Percentiles rank a stretch among this genome's conserved stretches.
These are phyloP conservation scores for Diachasma alloeum DNA, from an alignment of 1,140 invertebrate genomes.

Conservation along the genomic window DNA sequence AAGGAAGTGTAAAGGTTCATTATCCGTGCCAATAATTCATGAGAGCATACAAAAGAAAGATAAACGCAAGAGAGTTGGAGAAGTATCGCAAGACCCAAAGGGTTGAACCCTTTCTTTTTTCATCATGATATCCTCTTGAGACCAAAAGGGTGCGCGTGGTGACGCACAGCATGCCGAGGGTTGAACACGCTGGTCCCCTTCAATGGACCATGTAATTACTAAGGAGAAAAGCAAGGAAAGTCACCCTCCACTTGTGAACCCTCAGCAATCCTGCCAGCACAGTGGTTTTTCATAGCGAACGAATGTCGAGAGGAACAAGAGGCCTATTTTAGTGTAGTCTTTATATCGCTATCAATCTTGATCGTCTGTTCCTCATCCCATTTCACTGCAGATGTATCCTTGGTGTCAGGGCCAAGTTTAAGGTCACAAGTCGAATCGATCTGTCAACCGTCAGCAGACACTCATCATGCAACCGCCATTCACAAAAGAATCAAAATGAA, in stretches of 20 bases:
- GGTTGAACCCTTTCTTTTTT: background rate
- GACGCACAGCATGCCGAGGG: background rate
- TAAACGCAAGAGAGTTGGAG: background rate
- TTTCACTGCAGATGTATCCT: background rate
- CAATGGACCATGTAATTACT: background rate
- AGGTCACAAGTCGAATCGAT: conserved; percentile 29
- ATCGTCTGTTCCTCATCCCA: conserved; percentile 9
- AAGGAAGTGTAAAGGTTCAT: conserved; percentile 5
- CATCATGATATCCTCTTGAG: background rate
- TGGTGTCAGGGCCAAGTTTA: conserved; percentile 31
- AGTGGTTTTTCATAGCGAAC: background rate
- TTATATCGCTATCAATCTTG: conserved; percentile 28
- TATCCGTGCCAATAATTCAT: conserved; percentile 15
- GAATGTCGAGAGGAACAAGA: background rate
- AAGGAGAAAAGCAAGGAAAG: background rate
- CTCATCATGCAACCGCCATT: conserved; percentile 11
- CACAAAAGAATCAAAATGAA: background rate
- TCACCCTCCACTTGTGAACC: background rate
- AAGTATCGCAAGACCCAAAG: background rate
- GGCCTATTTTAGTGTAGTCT: background rate
- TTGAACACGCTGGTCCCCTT: background rate
- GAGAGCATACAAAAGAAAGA: background rate
- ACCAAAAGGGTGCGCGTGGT: background rate
- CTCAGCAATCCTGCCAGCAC: background rate
- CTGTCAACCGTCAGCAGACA: conserved; percentile 21